These are phyloP conservation scores for Agrilus planipennis DNA, from an alignment of 1,140 invertebrate genomes.

Conservation along the genomic window DNA sequence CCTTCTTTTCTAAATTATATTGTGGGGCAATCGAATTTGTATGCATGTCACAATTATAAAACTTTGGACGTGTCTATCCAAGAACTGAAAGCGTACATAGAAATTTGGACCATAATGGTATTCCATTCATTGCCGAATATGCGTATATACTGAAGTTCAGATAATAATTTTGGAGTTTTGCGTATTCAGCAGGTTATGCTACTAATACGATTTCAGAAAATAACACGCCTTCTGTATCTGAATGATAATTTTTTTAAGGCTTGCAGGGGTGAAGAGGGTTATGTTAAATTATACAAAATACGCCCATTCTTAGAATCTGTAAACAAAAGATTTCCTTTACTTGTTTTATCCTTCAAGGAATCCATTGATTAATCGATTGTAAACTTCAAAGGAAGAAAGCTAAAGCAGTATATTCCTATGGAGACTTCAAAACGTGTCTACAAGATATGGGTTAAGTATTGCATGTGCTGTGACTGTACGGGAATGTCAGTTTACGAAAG, in stretches of 20 bases:
- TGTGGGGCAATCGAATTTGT: constrained; percentile 3
- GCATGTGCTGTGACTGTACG: background rate
- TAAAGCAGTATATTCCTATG: constrained; percentile 34
- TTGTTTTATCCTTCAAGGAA: constrained; percentile 4
- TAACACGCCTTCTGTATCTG: background rate
- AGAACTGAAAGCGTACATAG: constrained; percentile 1
- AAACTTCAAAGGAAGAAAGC: constrained; percentile 27
- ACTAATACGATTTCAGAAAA: background rate
- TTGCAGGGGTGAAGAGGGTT: background rate
- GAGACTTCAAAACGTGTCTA: constrained; percentile 36
- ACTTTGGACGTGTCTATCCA: background rate
- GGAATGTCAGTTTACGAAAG: constrained; percentile 3
- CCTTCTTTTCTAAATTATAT: constrained; percentile 1
- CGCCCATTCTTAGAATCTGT: background rate
- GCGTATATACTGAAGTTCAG: background rate
- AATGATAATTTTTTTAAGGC: background rate
- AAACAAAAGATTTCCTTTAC: background rate
- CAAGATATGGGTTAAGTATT: constrained; percentile 28
- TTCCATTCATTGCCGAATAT: background rate
- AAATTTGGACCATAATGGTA: background rate
- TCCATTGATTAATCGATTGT: constrained; percentile 28
- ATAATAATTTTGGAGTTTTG: background rate
- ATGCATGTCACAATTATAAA: background rate
- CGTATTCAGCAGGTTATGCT: background rate
- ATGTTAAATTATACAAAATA: constrained; percentile 4